Evolutionary conservation across 2,888 invertebrate genomes (phyloP).

Genomic region (Lacanobia oleracea): DNA sequence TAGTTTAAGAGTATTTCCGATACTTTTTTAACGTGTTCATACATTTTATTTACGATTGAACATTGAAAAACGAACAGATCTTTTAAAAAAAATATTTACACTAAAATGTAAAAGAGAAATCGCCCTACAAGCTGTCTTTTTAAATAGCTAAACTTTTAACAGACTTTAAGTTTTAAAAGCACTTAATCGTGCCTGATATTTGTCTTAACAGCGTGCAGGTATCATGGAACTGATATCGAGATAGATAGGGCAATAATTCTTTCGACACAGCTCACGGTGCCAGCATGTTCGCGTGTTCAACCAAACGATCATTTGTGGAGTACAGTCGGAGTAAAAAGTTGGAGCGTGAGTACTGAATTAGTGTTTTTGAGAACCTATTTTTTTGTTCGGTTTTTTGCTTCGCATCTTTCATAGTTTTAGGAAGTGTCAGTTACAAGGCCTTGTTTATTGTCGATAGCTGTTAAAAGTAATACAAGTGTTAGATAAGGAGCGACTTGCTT

Average conservation of each 20-base stretch:
- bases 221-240: constrained; percentile 65
- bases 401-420: no score
- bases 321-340: constrained; percentile 71
- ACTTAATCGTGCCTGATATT: constrained; percentile 63
- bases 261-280: constrained; percentile 67
- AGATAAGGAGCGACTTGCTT: neutral
- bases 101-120: constrained; percentile 33
- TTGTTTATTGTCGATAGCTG: neutral
- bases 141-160: constrained; percentile 37
- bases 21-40: neutral
- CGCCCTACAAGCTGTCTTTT: constrained; percentile 16
- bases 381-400: neutral
- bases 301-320: constrained; percentile 80
- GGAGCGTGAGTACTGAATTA: constrained; percentile 33
- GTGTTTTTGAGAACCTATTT: neutral
- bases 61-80: neutral
- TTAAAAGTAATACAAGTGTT: neutral
- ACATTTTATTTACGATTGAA: neutral
- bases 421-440: neutral
- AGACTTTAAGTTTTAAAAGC: constrained; percentile 50
- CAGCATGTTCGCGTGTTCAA: constrained; percentile 79
- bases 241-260: constrained; percentile 68
- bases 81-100: constrained; percentile 5
- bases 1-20: neutral
- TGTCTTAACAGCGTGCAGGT: constrained; percentile 63